Evolutionary conservation across 1,140 invertebrate species (phyloP).

Genomic region (Rhopalosiphum maidis): DNA sequence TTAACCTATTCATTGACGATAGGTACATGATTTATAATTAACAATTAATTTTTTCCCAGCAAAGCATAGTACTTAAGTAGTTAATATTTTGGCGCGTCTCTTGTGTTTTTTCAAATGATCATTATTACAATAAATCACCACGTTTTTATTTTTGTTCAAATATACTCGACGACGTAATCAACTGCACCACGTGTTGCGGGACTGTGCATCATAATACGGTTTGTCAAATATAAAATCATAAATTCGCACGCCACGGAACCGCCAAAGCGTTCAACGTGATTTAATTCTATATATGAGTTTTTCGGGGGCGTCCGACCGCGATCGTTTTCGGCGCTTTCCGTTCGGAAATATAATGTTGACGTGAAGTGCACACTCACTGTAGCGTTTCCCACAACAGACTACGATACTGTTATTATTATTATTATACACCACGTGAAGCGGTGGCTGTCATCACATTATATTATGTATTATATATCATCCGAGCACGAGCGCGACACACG

Average conservation of each 20-base stretch:
- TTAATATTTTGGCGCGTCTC: background rate
- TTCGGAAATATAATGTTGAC: background rate
- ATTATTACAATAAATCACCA: background rate
- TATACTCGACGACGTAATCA: background rate
- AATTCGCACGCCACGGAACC: background rate
- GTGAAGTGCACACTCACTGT: background rate
- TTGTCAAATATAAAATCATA: constrained; percentile 7
- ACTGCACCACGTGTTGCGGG: background rate
- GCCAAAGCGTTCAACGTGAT: background rate
- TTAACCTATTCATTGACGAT: background rate
- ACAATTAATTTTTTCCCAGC: background rate
- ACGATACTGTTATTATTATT: background rate
- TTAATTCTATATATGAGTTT: background rate
- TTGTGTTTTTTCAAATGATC: no score
- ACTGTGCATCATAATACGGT: background rate
- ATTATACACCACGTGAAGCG: background rate
- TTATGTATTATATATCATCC: background rate
- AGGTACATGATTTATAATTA: no score
- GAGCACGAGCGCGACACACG: background rate
- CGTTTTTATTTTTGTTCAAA: background rate
- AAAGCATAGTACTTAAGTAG: background rate
- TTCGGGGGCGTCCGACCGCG: background rate
- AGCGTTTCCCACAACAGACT: background rate
- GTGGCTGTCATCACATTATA: background rate
- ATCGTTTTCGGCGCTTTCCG: background rate